Evolutionary conservation across 2,888 invertebrate genomes (phyloP).

Genomic region (Bellardia bayeri): DNA sequence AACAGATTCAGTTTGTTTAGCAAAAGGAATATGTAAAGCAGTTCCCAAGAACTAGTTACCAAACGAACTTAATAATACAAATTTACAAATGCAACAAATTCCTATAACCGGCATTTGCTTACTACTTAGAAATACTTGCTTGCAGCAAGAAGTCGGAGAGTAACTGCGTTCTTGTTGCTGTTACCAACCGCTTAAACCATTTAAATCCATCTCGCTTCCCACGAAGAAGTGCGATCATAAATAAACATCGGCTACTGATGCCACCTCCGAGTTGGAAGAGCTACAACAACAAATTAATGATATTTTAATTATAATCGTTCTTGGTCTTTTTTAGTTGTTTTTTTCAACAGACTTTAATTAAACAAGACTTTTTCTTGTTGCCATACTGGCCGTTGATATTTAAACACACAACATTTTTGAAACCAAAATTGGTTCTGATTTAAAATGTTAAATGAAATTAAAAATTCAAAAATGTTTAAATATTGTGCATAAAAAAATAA

Average conservation of each 20-base stretch:
- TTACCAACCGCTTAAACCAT: neutral
- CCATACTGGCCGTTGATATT: neutral
- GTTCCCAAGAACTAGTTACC: no score
- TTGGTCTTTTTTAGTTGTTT: neutral
- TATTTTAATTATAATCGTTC: conserved; percentile 57
- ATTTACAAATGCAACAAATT: no score
- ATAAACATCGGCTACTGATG: conserved; percentile 16
- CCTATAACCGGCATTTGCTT: no score
- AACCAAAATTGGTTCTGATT: conserved; percentile 25
- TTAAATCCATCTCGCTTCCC: neutral
- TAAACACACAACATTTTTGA: neutral
- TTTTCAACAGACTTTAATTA: conserved; percentile 32
- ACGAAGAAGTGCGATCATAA: neutral
- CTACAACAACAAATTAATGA: conserved; percentile 18
- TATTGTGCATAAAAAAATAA: neutral
- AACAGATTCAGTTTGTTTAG: no score
- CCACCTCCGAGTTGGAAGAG: neutral
- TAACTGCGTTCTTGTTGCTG: neutral
- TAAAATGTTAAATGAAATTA: conserved; percentile 29
- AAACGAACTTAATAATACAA: no score
- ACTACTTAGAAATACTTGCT: neutral
- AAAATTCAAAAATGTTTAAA: conserved; percentile 2
- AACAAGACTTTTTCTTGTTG: neutral
- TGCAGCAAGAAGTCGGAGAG: neutral
- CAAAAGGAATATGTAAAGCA: no score